Base-by-base conservation (phyloP, 2,113 vertebrate species). In the Burhinus bistriatus region DNA sequence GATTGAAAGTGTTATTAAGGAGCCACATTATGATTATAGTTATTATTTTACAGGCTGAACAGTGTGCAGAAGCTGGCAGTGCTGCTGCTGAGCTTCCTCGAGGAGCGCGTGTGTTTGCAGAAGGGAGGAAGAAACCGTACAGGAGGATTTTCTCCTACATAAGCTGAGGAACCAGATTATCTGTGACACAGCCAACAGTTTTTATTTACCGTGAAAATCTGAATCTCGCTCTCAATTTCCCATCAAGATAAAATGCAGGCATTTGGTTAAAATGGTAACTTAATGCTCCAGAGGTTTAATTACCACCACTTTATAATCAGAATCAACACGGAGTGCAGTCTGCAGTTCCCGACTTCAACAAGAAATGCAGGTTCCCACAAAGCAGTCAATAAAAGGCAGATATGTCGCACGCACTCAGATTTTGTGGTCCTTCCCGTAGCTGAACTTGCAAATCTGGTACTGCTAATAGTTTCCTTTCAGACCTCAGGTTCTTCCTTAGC, bases 241-340 rank as follows among this genome's bases (percentile, higher is more conserved):
- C 93, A 95, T 91, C 92, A 83, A 92, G 93, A 95, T 87, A 95
- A 93, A 97, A 91, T 19, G 62, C 90, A 95, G 71, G 93, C 96
- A 36, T 94, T 97, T 97, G 94, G 85, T 93, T 97, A 95, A 96
- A 97, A 97, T 93, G 93, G 90, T 88, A 93, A 81, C 95, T 96
- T 86, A 96, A 96, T 97, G 93, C 92, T 95, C 94, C 89, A 79
- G 93, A 94, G 92, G 89, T 94, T 97, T 95, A 97, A 98, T 97
- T 97, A 94, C 91, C 38, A n/a, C 70, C 65, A 17, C 81, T 91
- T 86, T 73, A 54, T 76, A 95, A 88, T 80, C 76, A 83, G 91
- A 91, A 95, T 80, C 87, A 90, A 82, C 40, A 44, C 40, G 9
- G 79, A 87, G 91, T 9, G 78, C 83, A 85, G 76, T 36, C 87